These are phyloP conservation scores for Psittacula derbiana DNA, from an alignment of 2,797 vertebrate genomes.

Conservation along the genomic window DNA sequence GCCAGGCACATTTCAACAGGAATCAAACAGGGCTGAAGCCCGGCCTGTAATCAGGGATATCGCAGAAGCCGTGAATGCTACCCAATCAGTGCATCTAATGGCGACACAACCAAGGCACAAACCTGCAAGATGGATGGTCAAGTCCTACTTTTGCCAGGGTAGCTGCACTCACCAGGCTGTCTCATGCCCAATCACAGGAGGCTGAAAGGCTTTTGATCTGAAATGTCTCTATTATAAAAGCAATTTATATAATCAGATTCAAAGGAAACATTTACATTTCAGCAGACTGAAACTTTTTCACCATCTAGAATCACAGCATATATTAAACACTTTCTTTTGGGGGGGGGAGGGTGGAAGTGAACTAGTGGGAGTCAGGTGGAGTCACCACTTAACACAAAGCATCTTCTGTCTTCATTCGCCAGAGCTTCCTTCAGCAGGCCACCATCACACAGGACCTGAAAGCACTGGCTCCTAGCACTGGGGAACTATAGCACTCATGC, in stretches of 20 bases:
- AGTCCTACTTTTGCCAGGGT: background rate
- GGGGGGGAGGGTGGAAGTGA: background rate
- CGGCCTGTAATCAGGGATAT: background rate
- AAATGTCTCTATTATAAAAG: background rate
- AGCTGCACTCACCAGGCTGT: background rate
- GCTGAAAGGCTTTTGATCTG: background rate
- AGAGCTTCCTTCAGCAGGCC: background rate
- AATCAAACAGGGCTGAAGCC: background rate
- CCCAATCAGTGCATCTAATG: background rate
- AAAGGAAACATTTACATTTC: background rate
- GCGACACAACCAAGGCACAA: background rate
- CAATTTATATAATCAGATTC: background rate
- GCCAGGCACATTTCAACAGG: background rate
- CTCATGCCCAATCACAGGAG: fast-evolving
- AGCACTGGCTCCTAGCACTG: background rate
- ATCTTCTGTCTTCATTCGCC: background rate
- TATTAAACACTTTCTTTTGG: background rate
- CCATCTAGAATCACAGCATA: background rate
- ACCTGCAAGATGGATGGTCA: background rate
- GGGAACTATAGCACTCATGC: background rate
- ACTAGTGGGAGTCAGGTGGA: background rate
- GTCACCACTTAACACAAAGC: background rate
- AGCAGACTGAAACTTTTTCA: background rate
- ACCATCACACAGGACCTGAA: background rate
- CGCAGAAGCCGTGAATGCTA: fast-evolving